A percentile compares a stretch with the other conserved stretches of the same genome.
phyloP scores from a whole-genome alignment of 2,797 vertebrate species.

The Lutjanus argentimaculatus region DNA sequence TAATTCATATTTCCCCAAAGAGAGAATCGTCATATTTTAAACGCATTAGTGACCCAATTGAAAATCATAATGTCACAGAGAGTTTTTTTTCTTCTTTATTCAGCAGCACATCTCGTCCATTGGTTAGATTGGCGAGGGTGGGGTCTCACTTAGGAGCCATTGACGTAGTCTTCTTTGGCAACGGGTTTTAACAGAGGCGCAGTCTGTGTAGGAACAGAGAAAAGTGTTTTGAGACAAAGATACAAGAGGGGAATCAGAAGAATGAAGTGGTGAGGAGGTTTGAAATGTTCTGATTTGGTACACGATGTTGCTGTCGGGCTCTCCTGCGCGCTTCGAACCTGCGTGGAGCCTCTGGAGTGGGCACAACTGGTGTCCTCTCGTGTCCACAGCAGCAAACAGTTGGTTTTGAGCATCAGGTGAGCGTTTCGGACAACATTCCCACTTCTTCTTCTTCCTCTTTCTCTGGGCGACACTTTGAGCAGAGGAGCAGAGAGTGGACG shows the following conservation, averaged over 20 bases:
- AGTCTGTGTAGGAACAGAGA: constrained; percentile 48
- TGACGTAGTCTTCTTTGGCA: constrained; percentile 63
- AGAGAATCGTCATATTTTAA: background rate
- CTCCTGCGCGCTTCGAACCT: constrained; percentile 39
- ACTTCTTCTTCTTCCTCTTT: background rate
- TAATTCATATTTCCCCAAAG: constrained; percentile 2
- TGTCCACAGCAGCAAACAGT: constrained; percentile 45
- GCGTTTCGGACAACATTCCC: background rate
- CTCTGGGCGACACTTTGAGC: constrained; percentile 32
- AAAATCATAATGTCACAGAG: constrained; percentile 13
- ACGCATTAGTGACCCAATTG: constrained; percentile 3
- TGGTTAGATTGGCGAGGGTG: constrained; percentile 84
- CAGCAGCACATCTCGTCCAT: constrained; percentile 64
- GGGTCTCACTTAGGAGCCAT: constrained; percentile 78
- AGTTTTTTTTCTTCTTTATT: constrained; percentile 44
- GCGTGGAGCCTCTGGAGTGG: constrained; percentile 57
- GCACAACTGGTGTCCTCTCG: constrained; percentile 53
- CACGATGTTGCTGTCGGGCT: constrained; percentile 32
- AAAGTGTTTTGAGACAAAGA: constrained; percentile 54
- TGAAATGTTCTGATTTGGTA: constrained; percentile 18
- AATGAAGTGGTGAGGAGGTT: constrained; percentile 27
- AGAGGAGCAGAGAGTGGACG: constrained; percentile 33
- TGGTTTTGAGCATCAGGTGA: constrained; percentile 65
- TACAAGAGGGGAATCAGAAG: background rate
- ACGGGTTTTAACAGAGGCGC: constrained; percentile 56